Evolutionary conservation across 2,888 invertebrate genomes (phyloP), one percentile per base, ranked within the genome.

Genomic region (Sicus ferrugineus): DNA sequence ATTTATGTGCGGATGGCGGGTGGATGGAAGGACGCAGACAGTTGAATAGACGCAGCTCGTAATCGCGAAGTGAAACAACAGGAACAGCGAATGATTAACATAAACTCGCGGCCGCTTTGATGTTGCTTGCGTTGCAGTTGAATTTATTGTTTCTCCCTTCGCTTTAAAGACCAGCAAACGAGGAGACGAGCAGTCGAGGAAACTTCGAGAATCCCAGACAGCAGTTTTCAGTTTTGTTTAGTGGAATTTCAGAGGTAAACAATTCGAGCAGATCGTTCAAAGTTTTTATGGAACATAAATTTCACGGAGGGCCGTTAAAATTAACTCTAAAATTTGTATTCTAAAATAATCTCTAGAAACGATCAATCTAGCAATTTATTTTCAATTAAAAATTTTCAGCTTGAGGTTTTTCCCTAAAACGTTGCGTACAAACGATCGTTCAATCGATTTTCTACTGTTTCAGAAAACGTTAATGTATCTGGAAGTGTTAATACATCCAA

Each of bases 101-200:
- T 54, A 54, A 54, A 54, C 54, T 54, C 11, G 54, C 54, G 54
- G 54, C 26, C 14, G 54, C 54, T 54, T 54, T 54, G 54, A 54
- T 54, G 54, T 54, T 54, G 1, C 23, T 23, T 54, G 54, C 16
- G 28, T 26, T 26, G 54, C 26, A 6, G 54, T 26, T 23, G 28
- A 28, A 54, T 54, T 14, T 26, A 28, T 52, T 26, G 5, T 26
- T 16, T 3, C 26, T 54, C 50, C 50, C 2, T 26, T 26, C 54
- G 3, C 23, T 54, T 28, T 28, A 14, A 14, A 28, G 11, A 54
- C 23, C 6, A 54, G 14, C 28, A 23, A 6, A 14, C 9, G 14
- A 50, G 21, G 4, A 5, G 9, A 28, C 5, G 28, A 54, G 2
- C 28, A 26, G 26, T 26, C 26, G 26, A 14, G 26, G 54, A 23